Percentiles rank a stretch among this genome's conserved stretches.
These are phyloP conservation scores for Diplodus puntazzo DNA, from an alignment of 2,797 vertebrate species.

Conservation along the genomic window DNA sequence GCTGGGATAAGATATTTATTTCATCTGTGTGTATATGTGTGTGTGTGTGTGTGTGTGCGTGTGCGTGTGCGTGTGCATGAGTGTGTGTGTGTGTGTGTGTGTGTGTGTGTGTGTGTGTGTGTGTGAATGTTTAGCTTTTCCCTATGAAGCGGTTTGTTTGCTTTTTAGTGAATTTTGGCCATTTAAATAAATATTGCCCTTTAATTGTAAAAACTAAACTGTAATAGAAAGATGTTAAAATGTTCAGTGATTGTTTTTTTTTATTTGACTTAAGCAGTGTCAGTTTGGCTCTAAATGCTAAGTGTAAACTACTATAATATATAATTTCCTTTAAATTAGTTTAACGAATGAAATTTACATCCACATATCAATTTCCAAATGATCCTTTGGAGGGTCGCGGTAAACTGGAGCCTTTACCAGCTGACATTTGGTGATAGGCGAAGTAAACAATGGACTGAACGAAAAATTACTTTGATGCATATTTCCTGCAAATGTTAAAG, in stretches of 20 bases:
- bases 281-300: not conserved
- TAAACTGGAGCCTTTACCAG: no score
- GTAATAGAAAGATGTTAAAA: fast-evolving
- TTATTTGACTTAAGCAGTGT: not conserved
- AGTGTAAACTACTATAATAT: not conserved
- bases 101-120: constrained; percentile 12
- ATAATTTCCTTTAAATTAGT: not conserved
- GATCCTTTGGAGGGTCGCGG: no score
- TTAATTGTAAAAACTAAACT: not conserved
- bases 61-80: no score
- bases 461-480: not conserved
- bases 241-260: not conserved
- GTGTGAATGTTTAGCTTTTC: not conserved
- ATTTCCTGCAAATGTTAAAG: not conserved
- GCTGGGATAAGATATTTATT: constrained; percentile 29
- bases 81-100: constrained; percentile 21
- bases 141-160: not conserved
- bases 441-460: not conserved
- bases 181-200: not conserved
- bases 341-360: no score
- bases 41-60: constrained; percentile 22
- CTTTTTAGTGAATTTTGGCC: not conserved
- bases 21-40: constrained; percentile 12
- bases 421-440: no score
- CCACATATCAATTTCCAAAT: no score